Conservation (phyloP, 2,797 vertebrate genomes). For the Periophthalmus magnuspinnatus region DNA sequence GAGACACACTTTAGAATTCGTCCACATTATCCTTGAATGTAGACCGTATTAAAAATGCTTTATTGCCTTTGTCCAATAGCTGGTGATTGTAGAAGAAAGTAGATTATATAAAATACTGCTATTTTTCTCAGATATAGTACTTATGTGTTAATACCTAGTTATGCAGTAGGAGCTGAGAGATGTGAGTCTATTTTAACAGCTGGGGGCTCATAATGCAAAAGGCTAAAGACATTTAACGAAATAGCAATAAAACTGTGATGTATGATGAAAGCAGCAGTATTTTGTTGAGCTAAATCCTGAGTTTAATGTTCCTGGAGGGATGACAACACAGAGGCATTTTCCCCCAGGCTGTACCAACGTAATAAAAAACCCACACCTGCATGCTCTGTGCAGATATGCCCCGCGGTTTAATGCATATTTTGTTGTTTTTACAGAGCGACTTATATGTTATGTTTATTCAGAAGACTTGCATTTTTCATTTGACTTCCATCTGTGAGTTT, state of each 20-base stretch:
- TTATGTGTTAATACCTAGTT: not conserved
- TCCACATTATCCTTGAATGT: not conserved
- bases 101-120: not conserved
- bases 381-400: not conserved
- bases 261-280: not conserved
- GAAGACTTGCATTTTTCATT: not conserved
- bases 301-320: constrained; percentile 4
- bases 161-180: not conserved
- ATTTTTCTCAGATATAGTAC: not conserved
- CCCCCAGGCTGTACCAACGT: not conserved
- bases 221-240: not conserved
- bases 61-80: not conserved
- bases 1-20: not conserved
- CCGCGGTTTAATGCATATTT: not conserved
- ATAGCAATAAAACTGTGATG: constrained; percentile 8
- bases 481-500: constrained; percentile 6
- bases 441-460: not conserved
- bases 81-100: not conserved
- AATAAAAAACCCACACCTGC: not conserved
- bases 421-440: not conserved
- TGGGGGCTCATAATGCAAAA: not conserved
- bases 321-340: not conserved
- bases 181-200: constrained; percentile 7
- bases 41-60: not conserved
- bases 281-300: not conserved